phyloP scores from a whole-genome alignment of 2,888 invertebrate species.

The Lapara coniferarum region DNA sequence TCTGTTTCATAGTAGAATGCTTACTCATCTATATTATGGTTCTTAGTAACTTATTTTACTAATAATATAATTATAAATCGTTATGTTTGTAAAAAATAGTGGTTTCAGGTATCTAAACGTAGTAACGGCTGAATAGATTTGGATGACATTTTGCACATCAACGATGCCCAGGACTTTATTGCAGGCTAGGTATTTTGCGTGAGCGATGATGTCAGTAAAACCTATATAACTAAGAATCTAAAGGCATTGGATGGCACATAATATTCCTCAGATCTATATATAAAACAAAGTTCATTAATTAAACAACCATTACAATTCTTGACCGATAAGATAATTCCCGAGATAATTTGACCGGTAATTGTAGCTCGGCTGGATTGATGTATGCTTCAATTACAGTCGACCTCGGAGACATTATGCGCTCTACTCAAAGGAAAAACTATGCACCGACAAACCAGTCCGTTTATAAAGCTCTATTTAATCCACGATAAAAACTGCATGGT shows the following conservation, averaged over 20 bases:
- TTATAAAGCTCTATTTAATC: neutral
- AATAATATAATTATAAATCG: too few species aligned
- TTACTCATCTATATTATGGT: too few species aligned
- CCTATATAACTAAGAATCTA: too few species aligned
- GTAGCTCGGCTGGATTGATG: slow-evolving; percentile 14
- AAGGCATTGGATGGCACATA: neutral
- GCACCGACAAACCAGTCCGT: neutral
- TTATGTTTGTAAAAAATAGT: too few species aligned
- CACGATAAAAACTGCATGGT: neutral
- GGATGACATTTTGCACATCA: too few species aligned
- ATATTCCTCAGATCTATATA: neutral
- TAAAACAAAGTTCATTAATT: neutral
- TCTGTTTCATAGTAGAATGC: too few species aligned
- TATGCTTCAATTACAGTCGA: slow-evolving; percentile 25
- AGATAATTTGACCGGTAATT: slow-evolving; percentile 20
- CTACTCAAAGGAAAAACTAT: slow-evolving; percentile 18
- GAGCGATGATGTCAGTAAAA: too few species aligned
- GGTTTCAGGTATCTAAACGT: too few species aligned
- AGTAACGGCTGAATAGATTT: too few species aligned
- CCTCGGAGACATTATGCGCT: slow-evolving; percentile 24
- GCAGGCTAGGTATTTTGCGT: too few species aligned
- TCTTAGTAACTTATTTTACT: too few species aligned
- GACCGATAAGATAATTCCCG: slow-evolving; percentile 6
- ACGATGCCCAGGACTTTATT: too few species aligned
- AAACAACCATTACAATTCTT: slow-evolving; percentile 1